A percentile compares a stretch with the other conserved stretches of the same genome.
phyloP scores from a whole-genome alignment of 37 sponge, comb jelly and placozoan species.

The Crambe crambe region DNA sequence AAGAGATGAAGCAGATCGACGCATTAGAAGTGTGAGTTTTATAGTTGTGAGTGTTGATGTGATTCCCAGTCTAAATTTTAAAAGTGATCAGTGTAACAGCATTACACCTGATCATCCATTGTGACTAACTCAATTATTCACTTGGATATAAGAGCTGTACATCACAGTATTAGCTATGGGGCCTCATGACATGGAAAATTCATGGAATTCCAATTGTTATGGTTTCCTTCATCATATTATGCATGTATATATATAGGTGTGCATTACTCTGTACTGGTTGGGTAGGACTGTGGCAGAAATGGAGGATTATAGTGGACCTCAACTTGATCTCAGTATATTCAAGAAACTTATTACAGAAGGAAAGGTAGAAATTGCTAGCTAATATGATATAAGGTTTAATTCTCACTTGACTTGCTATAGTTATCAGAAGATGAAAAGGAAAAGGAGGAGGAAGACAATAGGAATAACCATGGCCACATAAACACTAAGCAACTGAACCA shows the following conservation, averaged over 20 bases:
- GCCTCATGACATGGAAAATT: no score
- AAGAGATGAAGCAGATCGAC: conserved; percentile 48
- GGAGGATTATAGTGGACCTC: conserved; percentile 74
- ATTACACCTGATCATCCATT: no score
- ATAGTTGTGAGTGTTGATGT: no score
- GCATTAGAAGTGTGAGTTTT: conserved; percentile 60
- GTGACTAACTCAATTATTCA: no score
- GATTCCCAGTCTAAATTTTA: no score
- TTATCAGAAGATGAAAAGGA: background rate
- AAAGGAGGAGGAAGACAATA: background rate
- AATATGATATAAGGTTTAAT: background rate
- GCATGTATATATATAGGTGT: conserved; percentile 51
- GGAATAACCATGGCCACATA: background rate
- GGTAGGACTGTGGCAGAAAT: conserved; percentile 50
- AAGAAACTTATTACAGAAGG: conserved; percentile 38
- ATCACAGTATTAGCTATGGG: no score
- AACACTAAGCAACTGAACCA: background rate
- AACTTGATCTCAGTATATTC: conserved; percentile 73
- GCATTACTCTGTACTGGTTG: conserved; percentile 86
- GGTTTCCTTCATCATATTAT: background rate
- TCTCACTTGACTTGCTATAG: background rate
- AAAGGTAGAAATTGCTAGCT: background rate
- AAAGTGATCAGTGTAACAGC: no score
- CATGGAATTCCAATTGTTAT: no score
- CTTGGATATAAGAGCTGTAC: no score